These are phyloP conservation scores for Drosophila ironensis DNA, from an alignment of 1,140 invertebrate genomes.

Conservation along the genomic window DNA sequence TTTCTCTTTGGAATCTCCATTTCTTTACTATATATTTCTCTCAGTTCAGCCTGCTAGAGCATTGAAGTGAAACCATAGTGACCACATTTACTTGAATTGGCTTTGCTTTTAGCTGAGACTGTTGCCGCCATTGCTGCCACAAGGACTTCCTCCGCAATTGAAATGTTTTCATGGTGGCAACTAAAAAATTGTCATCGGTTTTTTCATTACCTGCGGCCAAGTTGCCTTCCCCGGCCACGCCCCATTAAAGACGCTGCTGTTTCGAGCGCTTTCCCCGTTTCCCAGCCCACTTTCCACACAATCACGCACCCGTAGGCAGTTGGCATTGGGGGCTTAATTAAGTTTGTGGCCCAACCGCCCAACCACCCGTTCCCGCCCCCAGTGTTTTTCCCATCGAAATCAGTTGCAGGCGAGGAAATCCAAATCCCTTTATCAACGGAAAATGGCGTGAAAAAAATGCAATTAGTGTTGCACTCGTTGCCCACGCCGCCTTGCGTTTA, in stretches of 20 bases:
- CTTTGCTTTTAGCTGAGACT: constrained; percentile 48
- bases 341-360: constrained; percentile 47
- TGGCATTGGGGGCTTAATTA: constrained; percentile 70
- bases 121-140: constrained; percentile 30
- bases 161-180: constrained; percentile 78
- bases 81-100: constrained; percentile 70
- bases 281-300: background rate
- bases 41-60: no score
- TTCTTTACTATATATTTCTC: no score
- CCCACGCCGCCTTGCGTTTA: constrained; percentile 56
- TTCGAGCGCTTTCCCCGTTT: background rate
- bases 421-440: constrained; percentile 64
- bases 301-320: constrained; percentile 50
- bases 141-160: constrained; percentile 69
- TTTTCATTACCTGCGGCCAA: constrained; percentile 78
- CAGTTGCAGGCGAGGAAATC: constrained; percentile 36
- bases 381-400: constrained; percentile 23
- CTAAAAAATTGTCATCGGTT: constrained; percentile 79
- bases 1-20: no score
- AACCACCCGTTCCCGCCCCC: background rate
- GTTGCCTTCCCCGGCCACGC: constrained; percentile 54
- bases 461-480: constrained; percentile 65
- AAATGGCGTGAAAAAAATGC: constrained; percentile 75
- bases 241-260: constrained; percentile 67
- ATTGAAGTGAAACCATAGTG: constrained; percentile 48